Evolutionary conservation across 2,888 invertebrate genomes (phyloP), one percentile per base, ranked within the genome.

Genomic region (Drosophila neotestacea): DNA sequence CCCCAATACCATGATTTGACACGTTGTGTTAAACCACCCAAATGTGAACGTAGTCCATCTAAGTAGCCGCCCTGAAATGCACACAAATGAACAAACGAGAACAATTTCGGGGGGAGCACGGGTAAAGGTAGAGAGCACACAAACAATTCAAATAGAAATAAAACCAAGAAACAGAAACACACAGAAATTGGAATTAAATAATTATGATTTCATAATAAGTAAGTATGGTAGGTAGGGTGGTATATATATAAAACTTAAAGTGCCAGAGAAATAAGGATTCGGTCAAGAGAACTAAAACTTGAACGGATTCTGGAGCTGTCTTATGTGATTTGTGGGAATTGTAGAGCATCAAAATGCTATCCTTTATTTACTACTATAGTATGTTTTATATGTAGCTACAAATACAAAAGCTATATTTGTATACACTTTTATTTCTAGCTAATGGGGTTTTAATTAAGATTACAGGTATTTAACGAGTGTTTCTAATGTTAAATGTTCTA

Each of bases 1-100:
- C 97, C 97, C 97, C 97, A 97, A 96, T 97, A 97, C 97, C 97
- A 97, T 94, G 97, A 97, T 95, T 97, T 97, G 95, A 97, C 97
- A 96, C 96, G 97, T 96, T 97, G 97, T 95, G 97, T 97, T 95
- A 97, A 96, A 95, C 97, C 97, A 95, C 97, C 97, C 94, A 97
- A 96, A 95, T 97, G 97, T 94, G 96, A 96, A 94, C 96, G 96
- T 95, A 97, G 96, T 94, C 97, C 97, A 95, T 96, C 97, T 94
- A 96, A 95, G 96, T 96, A 96, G 94, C 96, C 96, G 95, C 96
- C 96, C 96, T 96, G 96, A 94, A 96, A 95, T 92, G 91, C 88
- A 92, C 90, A 92, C 88, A 85, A 85, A 90, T 89, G 91, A 92
- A 91, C 84, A 89, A 90, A 90, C 87, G 83, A 91, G 91, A 91